A percentile compares a stretch with the other conserved stretches of the same genome.
Conservation (phyloP, 2,888 invertebrate genomes). For the Microctonus brassicae region DNA sequence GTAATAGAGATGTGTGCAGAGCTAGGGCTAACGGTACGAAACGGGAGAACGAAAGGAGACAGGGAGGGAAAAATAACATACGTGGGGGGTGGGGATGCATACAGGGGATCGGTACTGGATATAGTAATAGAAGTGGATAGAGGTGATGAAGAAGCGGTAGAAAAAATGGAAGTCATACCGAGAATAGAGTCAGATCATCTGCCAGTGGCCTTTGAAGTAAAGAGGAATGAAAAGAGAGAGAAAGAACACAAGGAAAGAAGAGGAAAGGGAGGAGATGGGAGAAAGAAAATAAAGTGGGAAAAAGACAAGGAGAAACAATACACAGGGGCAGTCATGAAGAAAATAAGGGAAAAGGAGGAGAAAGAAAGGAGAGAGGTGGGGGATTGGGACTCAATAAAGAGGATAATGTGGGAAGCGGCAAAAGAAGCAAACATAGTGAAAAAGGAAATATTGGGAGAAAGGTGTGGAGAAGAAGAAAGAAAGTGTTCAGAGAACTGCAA, state of each 20-base stretch:
- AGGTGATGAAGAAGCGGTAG: not conserved
- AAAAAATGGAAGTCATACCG: not conserved
- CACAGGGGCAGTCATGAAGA: not conserved
- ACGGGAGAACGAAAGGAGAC: conserved; percentile 29
- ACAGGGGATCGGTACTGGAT: conserved; percentile 23
- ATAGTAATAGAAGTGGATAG: conserved; percentile 2
- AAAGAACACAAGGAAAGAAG: not conserved
- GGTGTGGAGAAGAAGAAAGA: conserved; percentile 2
- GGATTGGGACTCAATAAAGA: conserved; percentile 3
- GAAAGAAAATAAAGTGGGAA: conserved; percentile 2
- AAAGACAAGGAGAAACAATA: not conserved
- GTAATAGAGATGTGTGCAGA: conserved; percentile 20
- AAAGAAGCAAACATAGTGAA: not conserved
- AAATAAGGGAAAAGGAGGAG: not conserved
- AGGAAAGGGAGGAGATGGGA: not conserved
- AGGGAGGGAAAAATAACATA: conserved; percentile 29
- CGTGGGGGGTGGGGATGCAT: not conserved
- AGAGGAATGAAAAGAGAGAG: not conserved
- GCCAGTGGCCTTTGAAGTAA: conserved; percentile 4
- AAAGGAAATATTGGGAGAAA: not conserved
- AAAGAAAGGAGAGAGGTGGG: not conserved
- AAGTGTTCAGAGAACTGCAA: conserved; percentile 5
- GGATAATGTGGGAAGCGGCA: conserved; percentile 2
- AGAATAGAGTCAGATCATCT: conserved; percentile 35
- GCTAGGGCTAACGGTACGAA: conserved; percentile 17